phyloP scores from a whole-genome alignment of 2,113 vertebrate genomes.

The Bubo scandiacus region DNA sequence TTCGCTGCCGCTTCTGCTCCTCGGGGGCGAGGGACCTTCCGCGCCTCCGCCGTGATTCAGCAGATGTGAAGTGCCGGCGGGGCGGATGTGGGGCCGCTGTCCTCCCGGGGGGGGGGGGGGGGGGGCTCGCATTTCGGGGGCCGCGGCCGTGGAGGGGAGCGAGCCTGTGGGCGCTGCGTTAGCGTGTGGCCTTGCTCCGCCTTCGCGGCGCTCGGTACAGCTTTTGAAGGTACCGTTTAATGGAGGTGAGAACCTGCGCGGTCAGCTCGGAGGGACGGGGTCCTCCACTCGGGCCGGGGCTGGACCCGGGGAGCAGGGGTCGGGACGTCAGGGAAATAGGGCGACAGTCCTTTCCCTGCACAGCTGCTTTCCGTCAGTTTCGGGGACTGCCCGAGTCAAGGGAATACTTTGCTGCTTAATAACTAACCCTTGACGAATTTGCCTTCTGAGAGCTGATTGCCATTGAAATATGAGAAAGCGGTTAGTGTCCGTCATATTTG shows the following conservation, averaged over 20 bases:
- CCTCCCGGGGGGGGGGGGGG: not conserved
- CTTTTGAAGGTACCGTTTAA: not conserved
- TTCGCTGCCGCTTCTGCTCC: not conserved
- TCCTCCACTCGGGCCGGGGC: not conserved
- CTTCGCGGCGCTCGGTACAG: not conserved
- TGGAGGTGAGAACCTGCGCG: not conserved
- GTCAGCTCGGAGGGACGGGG: too few species aligned
- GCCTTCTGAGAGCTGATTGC: not conserved
- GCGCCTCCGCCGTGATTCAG: not conserved
- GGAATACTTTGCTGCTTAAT: not conserved
- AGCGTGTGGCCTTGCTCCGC: not conserved
- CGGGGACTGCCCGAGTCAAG: not conserved
- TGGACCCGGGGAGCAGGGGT: not conserved
- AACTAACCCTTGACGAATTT: rapidly evolving
- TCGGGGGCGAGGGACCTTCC: rapidly evolving
- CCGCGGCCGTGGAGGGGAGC: not conserved
- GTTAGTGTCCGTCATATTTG: rapidly evolving
- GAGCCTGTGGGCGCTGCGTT: not conserved
- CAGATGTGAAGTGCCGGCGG: not conserved
- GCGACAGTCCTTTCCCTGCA: not conserved
- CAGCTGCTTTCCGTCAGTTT: not conserved
- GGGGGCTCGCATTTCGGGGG: not conserved
- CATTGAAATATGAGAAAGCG: not conserved
- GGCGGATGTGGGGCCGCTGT: not conserved
- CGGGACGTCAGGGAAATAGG: rapidly evolving